phyloP scores from a whole-genome alignment of 1,140 invertebrate genomes.

The Drosophila virilis region DNA sequence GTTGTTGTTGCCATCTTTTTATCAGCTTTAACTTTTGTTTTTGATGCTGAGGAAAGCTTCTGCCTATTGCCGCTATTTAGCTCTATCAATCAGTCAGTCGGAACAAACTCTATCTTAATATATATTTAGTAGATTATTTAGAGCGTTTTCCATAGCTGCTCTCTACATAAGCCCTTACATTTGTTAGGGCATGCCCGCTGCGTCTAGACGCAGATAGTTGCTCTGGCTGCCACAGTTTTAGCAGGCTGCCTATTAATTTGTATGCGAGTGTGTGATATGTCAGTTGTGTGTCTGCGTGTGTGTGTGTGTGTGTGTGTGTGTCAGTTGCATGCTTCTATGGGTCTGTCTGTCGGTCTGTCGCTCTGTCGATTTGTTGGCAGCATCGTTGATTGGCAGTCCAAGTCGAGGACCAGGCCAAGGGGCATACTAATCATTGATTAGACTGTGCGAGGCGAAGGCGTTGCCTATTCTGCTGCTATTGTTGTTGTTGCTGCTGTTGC shows the following conservation, averaged over 20 bases:
- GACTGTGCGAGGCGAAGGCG: conserved; percentile 43
- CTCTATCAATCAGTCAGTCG: no score
- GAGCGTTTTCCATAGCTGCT: neutral
- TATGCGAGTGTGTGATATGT: neutral
- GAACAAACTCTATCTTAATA: neutral
- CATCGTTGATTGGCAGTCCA: conserved; percentile 46
- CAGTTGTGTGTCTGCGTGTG: neutral
- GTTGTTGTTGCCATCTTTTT: no score
- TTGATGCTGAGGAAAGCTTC: no score
- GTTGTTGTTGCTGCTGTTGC: no score
- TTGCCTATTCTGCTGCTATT: neutral
- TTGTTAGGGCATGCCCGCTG: conserved; percentile 6
- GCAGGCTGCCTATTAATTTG: conserved; percentile 39
- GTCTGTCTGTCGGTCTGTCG: conserved; percentile 25
- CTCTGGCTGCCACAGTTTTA: conserved; percentile 2
- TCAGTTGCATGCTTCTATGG: conserved; percentile 5
- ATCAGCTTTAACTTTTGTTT: no score
- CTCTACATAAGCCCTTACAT: neutral
- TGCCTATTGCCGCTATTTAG: neutral
- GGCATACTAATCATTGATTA: conserved; percentile 56
- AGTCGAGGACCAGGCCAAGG: conserved; percentile 45
- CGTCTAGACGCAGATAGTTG: neutral
- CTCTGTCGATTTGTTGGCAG: conserved; percentile 6
- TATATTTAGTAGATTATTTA: neutral
- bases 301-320: conserved; percentile 12